Percentiles rank a stretch among this genome's conserved stretches.
Conservation (phyloP, 2,888 invertebrate genomes). For the Ectropis crepuscularia region DNA sequence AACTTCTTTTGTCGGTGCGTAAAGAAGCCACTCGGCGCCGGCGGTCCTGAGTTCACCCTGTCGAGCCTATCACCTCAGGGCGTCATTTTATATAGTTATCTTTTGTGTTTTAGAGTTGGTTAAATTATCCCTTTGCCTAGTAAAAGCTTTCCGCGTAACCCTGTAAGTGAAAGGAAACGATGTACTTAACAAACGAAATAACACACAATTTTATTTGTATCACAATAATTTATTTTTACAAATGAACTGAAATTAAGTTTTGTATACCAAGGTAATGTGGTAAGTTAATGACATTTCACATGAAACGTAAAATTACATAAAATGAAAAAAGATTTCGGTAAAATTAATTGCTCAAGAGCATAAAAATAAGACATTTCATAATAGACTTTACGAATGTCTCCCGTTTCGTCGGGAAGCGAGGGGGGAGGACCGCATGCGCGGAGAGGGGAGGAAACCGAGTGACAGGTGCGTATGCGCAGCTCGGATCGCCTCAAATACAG, state of each 20-base stretch:
- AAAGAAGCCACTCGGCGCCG: too few species aligned
- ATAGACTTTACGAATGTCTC: slow-evolving; percentile 48
- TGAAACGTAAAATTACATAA: slow-evolving; percentile 40
- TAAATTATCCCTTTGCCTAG: too few species aligned
- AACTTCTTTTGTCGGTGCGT: too few species aligned
- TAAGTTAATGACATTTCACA: slow-evolving; percentile 58
- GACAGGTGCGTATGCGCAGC: slow-evolving; percentile 12
- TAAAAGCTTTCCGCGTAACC: too few species aligned
- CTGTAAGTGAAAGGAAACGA: too few species aligned
- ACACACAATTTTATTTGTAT: slow-evolving; percentile 66
- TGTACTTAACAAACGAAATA: slow-evolving; percentile 28
- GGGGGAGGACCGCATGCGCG: slow-evolving; percentile 4
- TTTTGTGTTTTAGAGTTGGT: too few species aligned
- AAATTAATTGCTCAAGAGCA: slow-evolving; percentile 41
- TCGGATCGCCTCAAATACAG: slow-evolving; percentile 16
- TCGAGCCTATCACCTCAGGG: too few species aligned
- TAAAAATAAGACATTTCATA: slow-evolving; percentile 41
- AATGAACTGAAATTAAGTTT: slow-evolving; percentile 73
- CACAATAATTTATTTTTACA: slow-evolving; percentile 86
- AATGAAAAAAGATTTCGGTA: slow-evolving; percentile 39
- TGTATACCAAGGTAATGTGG: slow-evolving; percentile 73
- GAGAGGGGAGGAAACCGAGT: slow-evolving; percentile 5
- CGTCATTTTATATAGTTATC: too few species aligned
- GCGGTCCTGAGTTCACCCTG: too few species aligned
- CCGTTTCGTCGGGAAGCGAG: slow-evolving; percentile 30